Percentiles rank a stretch among this genome's conserved stretches.
phyloP scores from a whole-genome alignment of 30 jellyfish, hydroid and myxozoan genomes.

The Rhopilema esculentum region DNA sequence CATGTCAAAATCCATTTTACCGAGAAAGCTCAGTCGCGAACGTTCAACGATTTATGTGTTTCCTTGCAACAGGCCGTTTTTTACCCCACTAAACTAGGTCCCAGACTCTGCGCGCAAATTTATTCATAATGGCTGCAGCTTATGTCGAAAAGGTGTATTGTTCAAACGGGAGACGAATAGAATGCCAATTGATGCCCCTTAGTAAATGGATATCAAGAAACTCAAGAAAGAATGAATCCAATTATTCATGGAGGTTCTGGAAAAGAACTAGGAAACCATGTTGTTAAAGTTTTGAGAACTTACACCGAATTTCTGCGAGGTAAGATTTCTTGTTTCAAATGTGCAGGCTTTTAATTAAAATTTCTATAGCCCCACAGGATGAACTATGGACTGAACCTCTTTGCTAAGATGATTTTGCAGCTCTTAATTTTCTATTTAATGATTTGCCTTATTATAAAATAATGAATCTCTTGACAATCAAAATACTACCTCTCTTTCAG shows the following conservation, averaged over 20 bases:
- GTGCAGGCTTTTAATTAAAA: constrained; percentile 2
- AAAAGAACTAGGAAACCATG: not conserved
- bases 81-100: constrained; percentile 13
- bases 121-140: constrained; percentile 2
- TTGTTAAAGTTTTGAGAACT: not conserved
- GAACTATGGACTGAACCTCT: no score
- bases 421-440: no score
- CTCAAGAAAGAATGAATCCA: constrained; percentile 8
- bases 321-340: not conserved
- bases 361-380: no score
- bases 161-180: no score
- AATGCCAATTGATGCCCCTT: constrained; percentile 46
- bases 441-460: no score
- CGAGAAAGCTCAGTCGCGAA: not conserved
- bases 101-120: constrained; percentile 11
- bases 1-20: constrained; percentile 9
- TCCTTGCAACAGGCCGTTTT: not conserved
- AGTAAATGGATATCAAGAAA: constrained; percentile 26
- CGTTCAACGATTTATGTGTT: not conserved
- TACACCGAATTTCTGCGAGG: not conserved
- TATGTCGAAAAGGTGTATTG: constrained; percentile 20
- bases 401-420: no score
- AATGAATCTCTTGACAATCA: no score
- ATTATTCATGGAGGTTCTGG: constrained; percentile 3
- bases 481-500: no score